Evolutionary conservation across 2,888 invertebrate genomes (phyloP).

Genomic region (Hirudinaria manillensis): DNA sequence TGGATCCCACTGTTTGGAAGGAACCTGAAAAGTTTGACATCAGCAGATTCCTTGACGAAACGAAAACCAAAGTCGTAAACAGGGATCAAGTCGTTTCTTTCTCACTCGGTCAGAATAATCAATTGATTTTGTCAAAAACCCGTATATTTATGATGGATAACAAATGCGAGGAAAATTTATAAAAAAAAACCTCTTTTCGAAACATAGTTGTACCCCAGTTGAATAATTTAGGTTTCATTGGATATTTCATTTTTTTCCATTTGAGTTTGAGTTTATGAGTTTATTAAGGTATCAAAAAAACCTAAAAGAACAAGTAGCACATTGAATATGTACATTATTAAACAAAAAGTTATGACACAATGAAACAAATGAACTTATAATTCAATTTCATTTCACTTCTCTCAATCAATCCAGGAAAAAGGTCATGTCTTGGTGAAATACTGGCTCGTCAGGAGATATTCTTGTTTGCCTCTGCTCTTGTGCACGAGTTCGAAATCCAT

Average conservation of each 20-base stretch:
- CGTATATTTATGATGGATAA: background rate
- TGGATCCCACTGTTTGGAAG: conserved; percentile 21
- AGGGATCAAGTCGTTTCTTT: conserved; percentile 29
- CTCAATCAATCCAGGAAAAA: background rate
- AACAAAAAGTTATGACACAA: no score
- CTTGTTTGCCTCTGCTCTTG: conserved; percentile 14
- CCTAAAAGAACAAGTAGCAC: no score
- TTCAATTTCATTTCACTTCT: background rate
- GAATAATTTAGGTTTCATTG: no score
- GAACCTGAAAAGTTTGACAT: conserved; percentile 28
- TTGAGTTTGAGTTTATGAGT: no score
- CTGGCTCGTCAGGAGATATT: conserved; percentile 27
- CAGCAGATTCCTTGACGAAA: conserved; percentile 29
- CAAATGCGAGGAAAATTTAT: no score
- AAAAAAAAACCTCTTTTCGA: background rate
- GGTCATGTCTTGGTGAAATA: conserved; percentile 23
- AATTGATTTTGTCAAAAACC: no score
- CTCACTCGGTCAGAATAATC: conserved; percentile 28
- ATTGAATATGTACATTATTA: no score
- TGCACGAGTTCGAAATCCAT: conserved; percentile 14
- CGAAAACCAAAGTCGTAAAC: conserved; percentile 24
- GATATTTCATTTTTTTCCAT: no score
- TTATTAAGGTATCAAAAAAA: no score
- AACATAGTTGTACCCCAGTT: no score
- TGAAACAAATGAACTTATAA: no score